phyloP scores from a whole-genome alignment of 37 sponge, comb jelly and placozoan species.

The Chondrosia reniformis region DNA sequence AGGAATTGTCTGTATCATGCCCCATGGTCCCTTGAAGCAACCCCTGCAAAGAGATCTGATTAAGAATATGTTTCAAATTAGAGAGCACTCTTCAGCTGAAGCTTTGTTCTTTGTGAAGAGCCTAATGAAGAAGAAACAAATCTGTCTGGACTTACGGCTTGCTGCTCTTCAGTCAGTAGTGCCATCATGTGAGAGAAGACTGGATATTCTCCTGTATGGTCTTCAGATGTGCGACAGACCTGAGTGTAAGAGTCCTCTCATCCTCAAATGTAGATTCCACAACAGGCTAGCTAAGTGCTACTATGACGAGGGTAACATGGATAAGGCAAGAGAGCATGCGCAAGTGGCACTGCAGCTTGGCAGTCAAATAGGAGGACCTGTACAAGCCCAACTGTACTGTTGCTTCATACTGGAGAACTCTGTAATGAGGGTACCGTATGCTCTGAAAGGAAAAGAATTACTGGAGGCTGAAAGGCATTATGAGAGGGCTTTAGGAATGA shows the following conservation, averaged over 20 bases:
- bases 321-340: slow-evolving; percentile 4
- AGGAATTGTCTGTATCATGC: too few relatives aligned
- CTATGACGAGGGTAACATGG: neutral
- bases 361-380: neutral
- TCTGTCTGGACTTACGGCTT: neutral
- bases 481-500: too few relatives aligned
- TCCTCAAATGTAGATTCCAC: neutral
- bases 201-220: neutral
- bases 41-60: too few relatives aligned
- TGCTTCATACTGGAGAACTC: neutral
- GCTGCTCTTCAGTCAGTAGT: neutral
- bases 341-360: neutral
- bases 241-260: neutral
- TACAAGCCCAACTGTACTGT: neutral
- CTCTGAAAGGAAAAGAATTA: too few relatives aligned
- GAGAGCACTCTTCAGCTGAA: neutral
- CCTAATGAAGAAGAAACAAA: neutral
- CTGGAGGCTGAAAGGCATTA: too few relatives aligned
- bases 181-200: neutral
- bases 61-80: neutral
- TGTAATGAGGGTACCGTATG: too few relatives aligned
- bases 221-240: neutral
- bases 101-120: neutral
- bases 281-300: slow-evolving; percentile 9
- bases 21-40: too few relatives aligned